A percentile compares a stretch with the other conserved stretches of the same genome.
phyloP scores from a whole-genome alignment of 30 jellyfish, hydroid and myxozoan genomes.

The Morbakka virulenta region DNA sequence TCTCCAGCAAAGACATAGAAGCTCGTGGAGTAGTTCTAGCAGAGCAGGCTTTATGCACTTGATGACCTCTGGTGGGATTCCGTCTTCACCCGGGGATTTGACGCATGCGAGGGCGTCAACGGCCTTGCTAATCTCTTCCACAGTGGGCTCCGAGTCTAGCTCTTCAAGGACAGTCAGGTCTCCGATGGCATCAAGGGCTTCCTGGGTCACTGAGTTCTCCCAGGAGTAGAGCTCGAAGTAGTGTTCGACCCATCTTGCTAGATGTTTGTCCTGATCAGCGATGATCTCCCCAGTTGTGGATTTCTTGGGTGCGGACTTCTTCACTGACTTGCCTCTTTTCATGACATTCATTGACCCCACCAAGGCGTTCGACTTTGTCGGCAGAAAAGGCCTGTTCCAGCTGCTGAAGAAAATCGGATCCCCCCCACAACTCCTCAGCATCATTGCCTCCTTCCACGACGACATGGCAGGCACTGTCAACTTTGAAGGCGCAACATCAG shows the following conservation, averaged over 20 bases:
- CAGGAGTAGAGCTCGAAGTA: neutral
- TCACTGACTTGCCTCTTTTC: too few species aligned
- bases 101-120: neutral
- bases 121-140: conserved; percentile 12
- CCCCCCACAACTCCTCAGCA: too few species aligned
- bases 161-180: neutral
- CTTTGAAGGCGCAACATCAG: too few species aligned
- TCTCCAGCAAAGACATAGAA: conserved; percentile 1
- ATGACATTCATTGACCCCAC: too few species aligned
- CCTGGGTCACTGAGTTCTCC: neutral
- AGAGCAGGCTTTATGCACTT: neutral
- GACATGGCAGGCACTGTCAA: too few species aligned
- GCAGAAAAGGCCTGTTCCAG: too few species aligned
- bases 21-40: conserved; percentile 7
- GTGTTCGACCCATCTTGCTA: conserved; percentile 29
- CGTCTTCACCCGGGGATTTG: conserved; percentile 1
- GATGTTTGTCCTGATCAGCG: neutral
- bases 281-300: neutral
- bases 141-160: neutral
- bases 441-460: too few species aligned
- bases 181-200: conserved; percentile 3
- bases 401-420: too few species aligned
- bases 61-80: neutral
- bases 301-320: too few species aligned
- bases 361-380: too few species aligned